Conservation (phyloP, 1,140 invertebrate genomes). For the Trichonephila clavata region DNA sequence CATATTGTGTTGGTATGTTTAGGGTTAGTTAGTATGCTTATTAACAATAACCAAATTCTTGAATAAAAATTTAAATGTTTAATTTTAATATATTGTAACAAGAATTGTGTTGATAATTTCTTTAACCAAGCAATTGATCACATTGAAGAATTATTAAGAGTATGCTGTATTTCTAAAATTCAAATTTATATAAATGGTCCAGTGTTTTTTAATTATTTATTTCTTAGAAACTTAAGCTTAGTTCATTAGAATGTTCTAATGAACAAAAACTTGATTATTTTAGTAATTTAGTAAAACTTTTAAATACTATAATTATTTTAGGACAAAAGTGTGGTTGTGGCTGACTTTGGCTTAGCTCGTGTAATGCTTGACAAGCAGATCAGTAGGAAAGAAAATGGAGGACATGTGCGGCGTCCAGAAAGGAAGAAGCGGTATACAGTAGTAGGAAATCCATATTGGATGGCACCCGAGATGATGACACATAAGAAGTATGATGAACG, state of each 20-base stretch:
- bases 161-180: background rate
- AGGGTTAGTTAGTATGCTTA: too few species aligned
- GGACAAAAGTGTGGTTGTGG: slow-evolving; percentile 94
- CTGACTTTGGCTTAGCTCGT: slow-evolving; percentile 95
- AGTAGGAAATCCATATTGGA: slow-evolving; percentile 98
- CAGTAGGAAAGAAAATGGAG: slow-evolving; percentile 77
- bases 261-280: background rate
- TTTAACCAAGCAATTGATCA: too few species aligned
- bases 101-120: too few species aligned
- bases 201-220: background rate
- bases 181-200: background rate
- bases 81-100: too few species aligned
- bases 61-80: too few species aligned
- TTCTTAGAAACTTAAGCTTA: too few species aligned
- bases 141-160: too few species aligned
- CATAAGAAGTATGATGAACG: slow-evolving; percentile 97
- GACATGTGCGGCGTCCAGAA: slow-evolving; percentile 82
- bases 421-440: slow-evolving; percentile 88
- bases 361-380: slow-evolving; percentile 84
- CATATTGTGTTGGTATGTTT: too few species aligned
- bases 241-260: background rate
- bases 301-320: slow-evolving; percentile 79
- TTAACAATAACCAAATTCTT: too few species aligned
- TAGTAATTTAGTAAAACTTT: too few species aligned
- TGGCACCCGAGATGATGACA: slow-evolving; percentile 99